A percentile compares a stretch with the other conserved stretches of the same genome.
Evolutionary conservation across 2,113 vertebrate species (phyloP).

Genomic region (Anas platyrhynchos): DNA sequence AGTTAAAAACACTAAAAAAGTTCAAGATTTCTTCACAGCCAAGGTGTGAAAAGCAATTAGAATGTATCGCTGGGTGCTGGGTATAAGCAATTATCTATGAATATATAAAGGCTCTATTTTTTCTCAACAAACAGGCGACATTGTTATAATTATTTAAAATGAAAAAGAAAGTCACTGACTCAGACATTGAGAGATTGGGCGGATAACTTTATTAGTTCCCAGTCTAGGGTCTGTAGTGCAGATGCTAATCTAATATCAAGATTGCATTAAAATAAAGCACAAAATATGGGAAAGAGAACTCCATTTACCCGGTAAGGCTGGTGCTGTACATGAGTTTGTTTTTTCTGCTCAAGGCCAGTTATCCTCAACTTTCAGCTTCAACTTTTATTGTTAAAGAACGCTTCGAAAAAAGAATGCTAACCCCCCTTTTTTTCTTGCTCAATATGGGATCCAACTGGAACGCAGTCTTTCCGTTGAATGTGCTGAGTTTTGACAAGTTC

Average conservation of each 20-base stretch:
- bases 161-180: slow-evolving; percentile 62
- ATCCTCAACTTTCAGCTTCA: neutral
- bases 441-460: neutral
- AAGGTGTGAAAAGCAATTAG: slow-evolving; percentile 72
- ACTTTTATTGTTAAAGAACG: neutral
- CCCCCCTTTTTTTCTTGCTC: neutral
- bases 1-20: slow-evolving; percentile 35
- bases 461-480: neutral
- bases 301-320: neutral
- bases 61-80: slow-evolving; percentile 43
- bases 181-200: slow-evolving; percentile 51
- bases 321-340: neutral
- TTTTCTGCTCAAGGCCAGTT: neutral
- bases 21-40: slow-evolving; percentile 32
- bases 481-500: slow-evolving; percentile 1
- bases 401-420: neutral
- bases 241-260: slow-evolving; percentile 71
- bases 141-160: slow-evolving; percentile 72
- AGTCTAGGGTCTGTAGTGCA: slow-evolving; percentile 46
- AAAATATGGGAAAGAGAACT: slow-evolving; percentile 44
- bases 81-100: slow-evolving; percentile 60
- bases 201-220: slow-evolving; percentile 73
- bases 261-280: slow-evolving; percentile 45
- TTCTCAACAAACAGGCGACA: slow-evolving; percentile 53
- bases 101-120: slow-evolving; percentile 56